Base-by-base conservation (phyloP, 2,888 invertebrate genomes). In the Scaptomyza cyrtandrae region DNA sequence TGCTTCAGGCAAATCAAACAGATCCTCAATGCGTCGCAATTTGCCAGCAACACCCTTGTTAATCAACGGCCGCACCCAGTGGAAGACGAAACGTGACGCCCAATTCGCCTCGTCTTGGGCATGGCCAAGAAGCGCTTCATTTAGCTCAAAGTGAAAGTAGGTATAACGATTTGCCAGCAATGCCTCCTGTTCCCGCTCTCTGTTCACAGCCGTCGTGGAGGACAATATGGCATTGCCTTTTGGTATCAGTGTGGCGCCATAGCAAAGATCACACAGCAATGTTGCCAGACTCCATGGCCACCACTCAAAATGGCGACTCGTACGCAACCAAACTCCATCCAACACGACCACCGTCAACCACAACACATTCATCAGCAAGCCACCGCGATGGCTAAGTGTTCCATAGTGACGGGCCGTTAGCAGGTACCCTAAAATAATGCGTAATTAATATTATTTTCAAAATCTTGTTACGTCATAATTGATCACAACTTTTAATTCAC, bases 21-120 rank as follows among this genome's bases (percentile, higher is more conserved):
- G 92, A 91, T 97, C 97, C 85, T 97, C 97, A 0, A 96, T 93
- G 82, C 94, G 94, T 75, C 93, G 94, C 39, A 98, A 90, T 85
- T 95, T 94, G 6, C 95, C 95, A 39, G 94, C 93, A 14, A 95
- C 93, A 1, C 98, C 98, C 93, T 97, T 97, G 63, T 94, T 92
- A 91, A 98, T 95, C 60, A 98, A 92, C 2, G 97, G 96, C 73
- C 95, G 94, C 1, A 98, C 97, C 98, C 98, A 98, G 68, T 95
- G 93, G 91, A 98, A 97, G 27, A 95, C 92, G n/a, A 98, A 93
- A 88, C 94, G 95, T 0, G 97, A 97, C 2, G 95, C 86, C 88
- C 93, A 94, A 57, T 94, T 94, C 13, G 93, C 93, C 71, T 95
- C 94, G 91, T 97, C 96, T 94, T 97, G 96, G 2, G 97, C 97